These are phyloP conservation scores for Lacerta bilineata DNA, from an alignment of 2,797 vertebrate species.

Conservation along the genomic window DNA sequence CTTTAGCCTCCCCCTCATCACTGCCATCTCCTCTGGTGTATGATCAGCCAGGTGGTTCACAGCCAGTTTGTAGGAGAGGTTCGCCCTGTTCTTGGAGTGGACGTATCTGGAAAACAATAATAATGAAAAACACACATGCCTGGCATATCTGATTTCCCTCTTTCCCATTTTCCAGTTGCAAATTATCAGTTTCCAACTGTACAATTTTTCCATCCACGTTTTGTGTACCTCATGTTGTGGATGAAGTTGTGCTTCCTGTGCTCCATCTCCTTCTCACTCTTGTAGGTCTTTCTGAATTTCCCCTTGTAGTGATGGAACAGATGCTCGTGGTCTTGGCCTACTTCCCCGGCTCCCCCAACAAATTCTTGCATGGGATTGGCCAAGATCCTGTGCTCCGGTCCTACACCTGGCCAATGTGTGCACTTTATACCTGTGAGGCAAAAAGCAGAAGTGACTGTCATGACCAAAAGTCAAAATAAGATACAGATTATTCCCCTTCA, in stretches of 20 bases:
- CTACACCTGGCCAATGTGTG: conserved; percentile 24
- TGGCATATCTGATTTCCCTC: too few species aligned
- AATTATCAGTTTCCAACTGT: too few species aligned
- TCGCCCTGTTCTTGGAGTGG: conserved; percentile 85
- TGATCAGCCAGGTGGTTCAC: conserved; percentile 86
- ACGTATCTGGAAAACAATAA: conserved; percentile 73
- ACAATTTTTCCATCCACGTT: too few species aligned
- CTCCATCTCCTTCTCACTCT: conserved; percentile 80
- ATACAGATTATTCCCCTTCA: neutral
- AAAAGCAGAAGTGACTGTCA: neutral
- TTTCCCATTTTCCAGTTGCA: too few species aligned
- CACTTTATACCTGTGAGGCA: conserved; percentile 57
- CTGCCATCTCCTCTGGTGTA: conserved; percentile 77
- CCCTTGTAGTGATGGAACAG: conserved; percentile 81
- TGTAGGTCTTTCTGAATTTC: conserved; percentile 78
- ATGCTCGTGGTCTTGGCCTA: conserved; percentile 72
- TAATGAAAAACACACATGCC: too few species aligned
- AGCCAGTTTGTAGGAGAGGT: conserved; percentile 80
- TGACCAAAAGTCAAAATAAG: neutral
- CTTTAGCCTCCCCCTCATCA: conserved; percentile 78
- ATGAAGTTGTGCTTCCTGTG: conserved; percentile 81
- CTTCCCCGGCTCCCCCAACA: conserved; percentile 71
- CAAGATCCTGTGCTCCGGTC: conserved; percentile 80
- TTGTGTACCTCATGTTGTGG: conserved; percentile 82
- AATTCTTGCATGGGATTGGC: conserved; percentile 88